Conservation (phyloP, 1,140 invertebrate species). For the Mya arenaria region DNA sequence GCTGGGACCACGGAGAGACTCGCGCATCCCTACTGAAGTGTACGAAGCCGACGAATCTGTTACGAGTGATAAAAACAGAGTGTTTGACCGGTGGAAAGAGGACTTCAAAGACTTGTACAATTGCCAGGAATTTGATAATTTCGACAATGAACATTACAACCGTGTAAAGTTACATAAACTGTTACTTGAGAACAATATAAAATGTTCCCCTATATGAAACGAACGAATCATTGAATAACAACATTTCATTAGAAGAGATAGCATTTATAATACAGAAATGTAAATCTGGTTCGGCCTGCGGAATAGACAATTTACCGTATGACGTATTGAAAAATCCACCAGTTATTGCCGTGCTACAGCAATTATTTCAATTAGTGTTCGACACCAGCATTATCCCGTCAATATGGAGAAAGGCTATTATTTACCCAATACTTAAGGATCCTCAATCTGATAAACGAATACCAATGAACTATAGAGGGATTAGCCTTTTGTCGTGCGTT, state of each 20-base stretch:
- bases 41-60: not conserved
- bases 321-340: slow-evolving; percentile 9
- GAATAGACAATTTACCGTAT: not conserved
- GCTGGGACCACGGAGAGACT: slow-evolving; percentile 22
- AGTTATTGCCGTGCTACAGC: slow-evolving; percentile 1
- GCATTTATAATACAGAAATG: not conserved
- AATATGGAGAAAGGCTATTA: slow-evolving; percentile 37
- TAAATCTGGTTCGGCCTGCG: not conserved
- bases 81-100: slow-evolving; percentile 23
- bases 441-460: not conserved
- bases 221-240: not conserved
- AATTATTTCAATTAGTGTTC: slow-evolving; percentile 34
- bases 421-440: slow-evolving; percentile 39
- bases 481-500: slow-evolving; percentile 26
- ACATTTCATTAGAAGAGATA: slow-evolving; percentile 2
- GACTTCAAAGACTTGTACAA: slow-evolving; percentile 47
- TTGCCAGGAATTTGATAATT: not conserved
- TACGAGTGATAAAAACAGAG: not conserved
- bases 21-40: not conserved
- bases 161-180: not conserved
- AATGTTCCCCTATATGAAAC: not conserved
- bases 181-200: not conserved
- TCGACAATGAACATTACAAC: not conserved
- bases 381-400: slow-evolving; percentile 24
- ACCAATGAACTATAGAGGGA: slow-evolving; percentile 33